These are phyloP conservation scores for Tinea pellionella DNA, from an alignment of 2,888 invertebrate species.

Conservation along the genomic window DNA sequence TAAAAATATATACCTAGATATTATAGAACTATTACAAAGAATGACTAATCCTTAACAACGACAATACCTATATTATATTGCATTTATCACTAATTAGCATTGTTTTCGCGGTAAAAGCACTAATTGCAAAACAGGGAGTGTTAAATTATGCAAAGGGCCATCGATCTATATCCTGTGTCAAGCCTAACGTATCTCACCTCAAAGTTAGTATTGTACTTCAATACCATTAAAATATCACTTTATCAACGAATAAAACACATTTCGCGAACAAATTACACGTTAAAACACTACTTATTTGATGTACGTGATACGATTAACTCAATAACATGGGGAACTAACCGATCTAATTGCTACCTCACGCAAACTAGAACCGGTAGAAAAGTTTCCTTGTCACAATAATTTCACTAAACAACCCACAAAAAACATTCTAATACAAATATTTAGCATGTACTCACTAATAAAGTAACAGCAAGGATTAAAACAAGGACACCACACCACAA, in stretches of 20 bases:
- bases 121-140: neutral
- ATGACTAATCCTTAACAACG: neutral
- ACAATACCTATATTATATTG: neutral
- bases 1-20: too few relatives aligned
- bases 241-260: neutral
- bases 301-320: conserved; percentile 27
- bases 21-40: neutral
- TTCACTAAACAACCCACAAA: neutral
- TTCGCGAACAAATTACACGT: neutral
- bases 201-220: neutral
- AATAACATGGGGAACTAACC: conserved; percentile 24
- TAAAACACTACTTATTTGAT: conserved; percentile 11
- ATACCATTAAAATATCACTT: neutral
- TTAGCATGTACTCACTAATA: neutral
- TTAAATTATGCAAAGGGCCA: neutral
- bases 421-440: neutral
- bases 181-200: neutral
- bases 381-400: neutral
- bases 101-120: neutral
- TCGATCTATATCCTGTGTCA: neutral
- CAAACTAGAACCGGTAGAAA: conserved; percentile 16
- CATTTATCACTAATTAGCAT: neutral
- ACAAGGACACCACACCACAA: conserved; percentile 2
- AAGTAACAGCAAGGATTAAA: neutral
- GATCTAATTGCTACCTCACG: conserved; percentile 30